Conservation (phyloP, 2,113 vertebrate genomes). For the Rostratula benghalensis region DNA sequence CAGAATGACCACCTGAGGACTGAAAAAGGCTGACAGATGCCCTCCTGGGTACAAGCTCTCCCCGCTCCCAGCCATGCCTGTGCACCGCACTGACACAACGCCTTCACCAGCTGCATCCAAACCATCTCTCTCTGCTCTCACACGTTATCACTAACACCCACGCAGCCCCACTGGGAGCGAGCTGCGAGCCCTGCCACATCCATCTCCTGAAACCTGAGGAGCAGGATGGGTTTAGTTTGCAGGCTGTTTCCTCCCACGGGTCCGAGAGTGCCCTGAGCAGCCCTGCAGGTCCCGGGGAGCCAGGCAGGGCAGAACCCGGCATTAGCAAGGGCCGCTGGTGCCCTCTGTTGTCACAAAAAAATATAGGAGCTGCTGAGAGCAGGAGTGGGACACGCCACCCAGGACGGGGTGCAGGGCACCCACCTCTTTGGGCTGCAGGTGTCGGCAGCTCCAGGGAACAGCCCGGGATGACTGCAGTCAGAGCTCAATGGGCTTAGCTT, state of each 20-base stretch:
- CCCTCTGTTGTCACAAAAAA: conserved; percentile 68
- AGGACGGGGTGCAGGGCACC: not conserved
- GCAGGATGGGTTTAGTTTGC: not conserved
- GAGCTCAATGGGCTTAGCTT: not conserved
- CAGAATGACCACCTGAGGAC: not conserved
- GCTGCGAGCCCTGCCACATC: not conserved
- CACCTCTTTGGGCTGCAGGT: not conserved
- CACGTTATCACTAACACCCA: not conserved
- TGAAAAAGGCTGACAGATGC: not conserved
- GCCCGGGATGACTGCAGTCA: not conserved
- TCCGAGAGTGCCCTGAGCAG: not conserved
- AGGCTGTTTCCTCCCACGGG: not conserved
- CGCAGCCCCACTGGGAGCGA: not conserved
- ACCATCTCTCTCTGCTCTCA: fast-evolving
- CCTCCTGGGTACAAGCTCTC: not conserved
- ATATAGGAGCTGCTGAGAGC: not conserved
- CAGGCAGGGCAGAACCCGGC: not conserved
- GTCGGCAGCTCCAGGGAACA: not conserved
- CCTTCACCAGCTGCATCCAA: not conserved
- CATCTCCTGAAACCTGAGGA: not conserved
- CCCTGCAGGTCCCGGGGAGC: not conserved
- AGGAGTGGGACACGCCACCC: not conserved
- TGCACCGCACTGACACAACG: fast-evolving
- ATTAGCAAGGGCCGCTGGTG: conserved; percentile 61
- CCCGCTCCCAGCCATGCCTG: too few relatives aligned